Percentiles rank a stretch among this genome's conserved stretches.
These are phyloP conservation scores for Chaenogobius annularis DNA, from an alignment of 2,113 vertebrate genomes.

Conservation along the genomic window DNA sequence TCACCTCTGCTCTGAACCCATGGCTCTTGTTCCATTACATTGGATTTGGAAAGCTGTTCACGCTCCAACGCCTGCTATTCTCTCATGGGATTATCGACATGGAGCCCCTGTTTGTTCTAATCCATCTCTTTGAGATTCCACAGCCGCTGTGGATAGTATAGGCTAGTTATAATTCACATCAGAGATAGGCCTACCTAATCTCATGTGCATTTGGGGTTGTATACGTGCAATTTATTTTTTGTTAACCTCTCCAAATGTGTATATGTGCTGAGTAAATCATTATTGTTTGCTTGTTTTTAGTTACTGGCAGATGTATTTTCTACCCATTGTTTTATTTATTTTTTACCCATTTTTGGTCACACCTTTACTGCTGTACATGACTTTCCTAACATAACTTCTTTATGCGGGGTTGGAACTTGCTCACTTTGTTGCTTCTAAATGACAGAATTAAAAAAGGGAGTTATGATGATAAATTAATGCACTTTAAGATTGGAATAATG, in stretches of 20 bases:
- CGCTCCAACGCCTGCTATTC: slow-evolving; percentile 60
- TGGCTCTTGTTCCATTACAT: slow-evolving; percentile 61
- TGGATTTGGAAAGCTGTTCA: slow-evolving; percentile 67
- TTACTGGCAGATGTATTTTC: background rate
- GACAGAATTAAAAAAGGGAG: too few relatives aligned
- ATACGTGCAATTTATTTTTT: background rate
- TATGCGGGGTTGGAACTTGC: too few relatives aligned
- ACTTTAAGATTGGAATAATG: too few relatives aligned
- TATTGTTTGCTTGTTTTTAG: too few relatives aligned
- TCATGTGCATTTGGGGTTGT: background rate
- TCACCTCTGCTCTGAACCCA: slow-evolving; percentile 47
- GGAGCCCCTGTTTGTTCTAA: slow-evolving; percentile 63
- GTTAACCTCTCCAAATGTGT: background rate
- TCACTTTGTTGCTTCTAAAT: too few relatives aligned
- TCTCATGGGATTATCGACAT: slow-evolving; percentile 67
- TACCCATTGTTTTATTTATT: background rate
- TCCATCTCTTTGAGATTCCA: slow-evolving; percentile 67
- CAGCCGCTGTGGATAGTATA: slow-evolving; percentile 45
- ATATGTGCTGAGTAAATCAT: background rate
- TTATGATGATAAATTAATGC: too few relatives aligned
- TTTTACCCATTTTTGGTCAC: background rate
- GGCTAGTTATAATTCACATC: slow-evolving; percentile 55
- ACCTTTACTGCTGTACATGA: too few relatives aligned
- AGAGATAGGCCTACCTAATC: slow-evolving; percentile 18
- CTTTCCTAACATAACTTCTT: too few relatives aligned